Percentiles rank a stretch among this genome's conserved stretches.
Conservation (phyloP, 1,140 invertebrate genomes). For the Drosophila pandora region DNA sequence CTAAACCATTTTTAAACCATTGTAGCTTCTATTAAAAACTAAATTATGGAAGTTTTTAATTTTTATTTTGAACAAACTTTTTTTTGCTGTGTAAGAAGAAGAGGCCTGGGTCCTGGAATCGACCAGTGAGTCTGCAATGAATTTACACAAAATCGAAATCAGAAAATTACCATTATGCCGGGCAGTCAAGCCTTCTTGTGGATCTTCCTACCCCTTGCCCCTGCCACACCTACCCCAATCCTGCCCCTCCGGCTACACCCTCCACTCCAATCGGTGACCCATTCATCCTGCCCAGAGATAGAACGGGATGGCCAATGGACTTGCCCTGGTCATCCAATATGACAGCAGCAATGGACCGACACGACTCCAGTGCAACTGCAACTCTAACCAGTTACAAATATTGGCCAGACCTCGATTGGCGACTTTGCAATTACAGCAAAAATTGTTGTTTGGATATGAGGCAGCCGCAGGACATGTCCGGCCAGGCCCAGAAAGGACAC, state of each 20-base stretch:
- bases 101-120: constrained; percentile 24
- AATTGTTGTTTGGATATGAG: constrained; percentile 70
- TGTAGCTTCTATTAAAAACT: neutral
- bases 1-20: no score
- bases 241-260: neutral
- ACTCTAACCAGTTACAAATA: constrained; percentile 81
- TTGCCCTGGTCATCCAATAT: constrained; percentile 56
- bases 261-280: constrained; percentile 5
- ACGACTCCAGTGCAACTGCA: constrained; percentile 58
- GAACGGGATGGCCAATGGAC: constrained; percentile 35
- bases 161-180: constrained; percentile 79
- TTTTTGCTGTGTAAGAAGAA: constrained; percentile 13
- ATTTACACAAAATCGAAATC: constrained; percentile 82
- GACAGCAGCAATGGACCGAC: constrained; percentile 61
- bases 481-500: constrained; percentile 21
- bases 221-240: neutral
- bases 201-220: constrained; percentile 1
- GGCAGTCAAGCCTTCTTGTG: constrained; percentile 54
- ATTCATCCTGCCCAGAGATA: constrained; percentile 18
- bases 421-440: constrained; percentile 81
- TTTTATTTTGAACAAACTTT: neutral
- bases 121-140: constrained; percentile 63
- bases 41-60: neutral
- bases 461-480: constrained; percentile 63
- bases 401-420: constrained; percentile 66